Conservation (phyloP, 1,140 invertebrate species). For the Chelonus insularis region DNA sequence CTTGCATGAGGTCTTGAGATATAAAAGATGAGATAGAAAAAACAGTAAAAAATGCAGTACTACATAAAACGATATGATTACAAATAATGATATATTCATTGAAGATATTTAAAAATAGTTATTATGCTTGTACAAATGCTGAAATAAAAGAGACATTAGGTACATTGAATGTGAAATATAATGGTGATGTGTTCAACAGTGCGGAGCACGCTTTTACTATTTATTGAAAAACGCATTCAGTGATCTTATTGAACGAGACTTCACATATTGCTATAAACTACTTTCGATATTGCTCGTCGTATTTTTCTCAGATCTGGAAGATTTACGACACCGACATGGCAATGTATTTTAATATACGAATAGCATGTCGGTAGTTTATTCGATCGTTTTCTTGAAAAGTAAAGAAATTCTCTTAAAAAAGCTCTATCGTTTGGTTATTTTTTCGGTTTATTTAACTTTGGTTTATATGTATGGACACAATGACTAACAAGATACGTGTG, state of each 20-base stretch:
- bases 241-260: background rate
- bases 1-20: background rate
- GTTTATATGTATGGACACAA: background rate
- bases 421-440: background rate
- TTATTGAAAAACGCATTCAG: no score
- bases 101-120: no score
- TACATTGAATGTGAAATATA: no score
- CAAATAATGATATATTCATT: no score
- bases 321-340: conserved; percentile 14
- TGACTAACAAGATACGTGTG: no score
- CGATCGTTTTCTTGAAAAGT: background rate
- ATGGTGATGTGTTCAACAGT: no score
- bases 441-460: background rate
- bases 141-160: no score
- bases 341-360: conserved; percentile 18
- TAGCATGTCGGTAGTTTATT: conserved; percentile 9
- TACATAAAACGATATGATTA: no score
- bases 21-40: background rate
- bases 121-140: no score
- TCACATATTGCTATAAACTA: conserved; percentile 5
- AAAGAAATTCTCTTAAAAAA: background rate
- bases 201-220: no score
- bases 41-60: background rate
- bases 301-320: conserved; percentile 9
- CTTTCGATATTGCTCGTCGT: conserved; percentile 1